Base-by-base conservation (phyloP, 1,140 invertebrate species). In the Apolygus lucorum region DNA sequence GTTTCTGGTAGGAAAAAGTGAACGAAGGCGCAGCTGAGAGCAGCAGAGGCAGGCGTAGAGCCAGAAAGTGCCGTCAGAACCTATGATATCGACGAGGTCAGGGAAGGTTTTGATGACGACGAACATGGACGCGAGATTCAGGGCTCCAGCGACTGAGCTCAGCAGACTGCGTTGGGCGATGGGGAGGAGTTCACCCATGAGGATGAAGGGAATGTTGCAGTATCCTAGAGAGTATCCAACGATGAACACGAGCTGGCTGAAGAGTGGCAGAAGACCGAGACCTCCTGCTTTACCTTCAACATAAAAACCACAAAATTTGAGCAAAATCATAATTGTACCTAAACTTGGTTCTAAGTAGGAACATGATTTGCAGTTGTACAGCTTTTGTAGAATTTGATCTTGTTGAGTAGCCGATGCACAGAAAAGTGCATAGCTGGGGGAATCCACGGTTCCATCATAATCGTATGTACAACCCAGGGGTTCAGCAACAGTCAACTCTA, bases 1-100 rank as follows among this genome's bases (percentile, higher is more conserved):
- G 84, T 85, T 76, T 86, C 84, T 22, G 84, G 84, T 13, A 85
- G 75, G 26, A 81, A 76, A 28, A 82, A 74, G 13, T 74, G 76
- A 42, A 83, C 75, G 67, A 84, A 72, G 77, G 83, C 34, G 67
- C 72, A 74, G 52, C 74, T 74, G 1, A 80, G 17, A n/a, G 80
- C 72, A n/a, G 24, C 82, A 81, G 52, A 84, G 70, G 2, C 76
- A 78, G 25, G 82, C 77, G 73, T 83, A 85, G 24, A 84, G 70
- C 77, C 81, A 83, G 74, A 84, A 86, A 17, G 79, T 78, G 1
- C 77, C 80, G 34, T 76, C 71, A 52, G 74, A 66, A 0, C 79
- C 78, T 22, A 82, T 74, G 2, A 73, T 22, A 1, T 72, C 68
- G 59, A 78, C 75, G 14, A 83, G 24, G 13, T 76, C 67, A 22